Evolutionary conservation across 2,888 invertebrate species (phyloP).

Genomic region (Ligdia adustata): DNA sequence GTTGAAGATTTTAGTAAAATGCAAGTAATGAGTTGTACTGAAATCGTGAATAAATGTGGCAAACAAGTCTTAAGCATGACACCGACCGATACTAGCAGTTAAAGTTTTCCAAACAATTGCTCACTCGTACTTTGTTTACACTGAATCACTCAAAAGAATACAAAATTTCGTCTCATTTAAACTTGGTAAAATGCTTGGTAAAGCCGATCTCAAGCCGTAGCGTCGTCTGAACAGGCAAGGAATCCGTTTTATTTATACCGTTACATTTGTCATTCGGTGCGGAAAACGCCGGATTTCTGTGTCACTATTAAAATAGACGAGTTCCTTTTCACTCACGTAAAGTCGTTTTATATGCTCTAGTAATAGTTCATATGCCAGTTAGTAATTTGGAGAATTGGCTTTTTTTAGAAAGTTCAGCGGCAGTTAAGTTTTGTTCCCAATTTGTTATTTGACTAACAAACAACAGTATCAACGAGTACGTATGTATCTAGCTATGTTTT

Average conservation of each 20-base stretch:
- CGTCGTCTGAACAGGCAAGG: slow-evolving; percentile 29
- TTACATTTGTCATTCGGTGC: slow-evolving; percentile 59
- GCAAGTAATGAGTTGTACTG: too few species aligned
- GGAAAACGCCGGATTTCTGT: slow-evolving; percentile 52
- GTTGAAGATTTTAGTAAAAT: too few species aligned
- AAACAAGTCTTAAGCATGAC: not conserved
- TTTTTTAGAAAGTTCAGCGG: too few species aligned
- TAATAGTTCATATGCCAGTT: slow-evolving; percentile 23
- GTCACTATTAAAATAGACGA: slow-evolving; percentile 60
- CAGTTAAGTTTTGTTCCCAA: too few species aligned
- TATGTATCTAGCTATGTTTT: too few species aligned
- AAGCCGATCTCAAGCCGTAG: slow-evolving; percentile 14
- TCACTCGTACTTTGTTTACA: slow-evolving; percentile 7
- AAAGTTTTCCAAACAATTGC: slow-evolving; percentile 3
- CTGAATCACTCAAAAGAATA: not conserved
- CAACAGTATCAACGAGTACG: too few species aligned
- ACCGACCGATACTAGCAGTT: not conserved
- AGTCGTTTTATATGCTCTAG: slow-evolving; percentile 30
- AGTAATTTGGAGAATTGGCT: slow-evolving; percentile 25
- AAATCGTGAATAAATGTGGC: too few species aligned
- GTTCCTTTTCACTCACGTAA: slow-evolving; percentile 38
- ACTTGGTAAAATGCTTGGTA: slow-evolving; percentile 30
- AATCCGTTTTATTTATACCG: slow-evolving; percentile 56
- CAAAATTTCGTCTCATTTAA: slow-evolving; percentile 18
- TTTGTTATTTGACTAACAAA: too few species aligned